These are phyloP conservation scores for Callospermophilus lateralis DNA, from an alignment of 2,113 vertebrate species.

Conservation along the genomic window DNA sequence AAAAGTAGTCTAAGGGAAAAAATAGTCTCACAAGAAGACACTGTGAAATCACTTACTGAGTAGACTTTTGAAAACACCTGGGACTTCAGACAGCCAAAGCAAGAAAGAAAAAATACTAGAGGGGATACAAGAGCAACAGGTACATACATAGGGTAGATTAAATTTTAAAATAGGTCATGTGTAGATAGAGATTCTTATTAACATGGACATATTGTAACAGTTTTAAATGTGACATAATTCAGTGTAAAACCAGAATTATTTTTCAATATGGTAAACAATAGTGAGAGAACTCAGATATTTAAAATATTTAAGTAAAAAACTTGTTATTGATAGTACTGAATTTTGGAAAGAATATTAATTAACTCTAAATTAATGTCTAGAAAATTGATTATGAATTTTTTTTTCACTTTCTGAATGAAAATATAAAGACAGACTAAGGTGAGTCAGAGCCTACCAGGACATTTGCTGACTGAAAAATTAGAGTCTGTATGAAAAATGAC, in stretches of 20 bases:
- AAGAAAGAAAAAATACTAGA: background rate
- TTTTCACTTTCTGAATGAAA: background rate
- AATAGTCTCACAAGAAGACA: background rate
- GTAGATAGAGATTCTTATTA: background rate
- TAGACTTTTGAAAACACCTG: background rate
- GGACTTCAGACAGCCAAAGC: background rate
- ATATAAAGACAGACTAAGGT: background rate
- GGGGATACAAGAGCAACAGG: background rate
- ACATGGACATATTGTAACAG: background rate
- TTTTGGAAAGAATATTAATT: background rate
- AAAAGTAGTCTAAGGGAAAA: background rate
- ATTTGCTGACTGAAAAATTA: background rate
- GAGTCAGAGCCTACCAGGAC: background rate
- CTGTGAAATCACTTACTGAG: slow-evolving; percentile 43
- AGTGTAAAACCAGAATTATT: background rate
- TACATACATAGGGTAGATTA: background rate
- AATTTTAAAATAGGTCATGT: background rate
- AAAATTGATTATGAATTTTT: background rate
- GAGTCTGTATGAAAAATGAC: background rate
- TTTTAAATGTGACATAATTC: background rate
- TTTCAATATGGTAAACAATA: background rate
- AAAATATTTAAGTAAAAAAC: background rate
- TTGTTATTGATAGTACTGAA: background rate
- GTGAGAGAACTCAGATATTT: background rate
- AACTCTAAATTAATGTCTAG: background rate